Percentiles rank a stretch among this genome's conserved stretches.
These are phyloP conservation scores for Euthynnus affinis DNA, from an alignment of 2,797 vertebrate species.

Conservation along the genomic window DNA sequence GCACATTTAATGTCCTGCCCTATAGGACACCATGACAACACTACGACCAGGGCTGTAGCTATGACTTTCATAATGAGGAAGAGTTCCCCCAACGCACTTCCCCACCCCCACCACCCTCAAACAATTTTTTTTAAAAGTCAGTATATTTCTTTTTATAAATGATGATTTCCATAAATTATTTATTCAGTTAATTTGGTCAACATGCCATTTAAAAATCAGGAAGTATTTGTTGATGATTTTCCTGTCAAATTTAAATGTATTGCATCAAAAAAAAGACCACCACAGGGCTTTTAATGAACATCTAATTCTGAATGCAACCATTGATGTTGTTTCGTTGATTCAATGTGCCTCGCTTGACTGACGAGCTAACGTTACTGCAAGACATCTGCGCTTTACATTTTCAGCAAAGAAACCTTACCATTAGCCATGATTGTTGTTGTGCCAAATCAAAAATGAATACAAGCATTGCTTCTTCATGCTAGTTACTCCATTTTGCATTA, in stretches of 20 bases:
- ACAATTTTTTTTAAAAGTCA: neutral
- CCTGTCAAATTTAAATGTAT: neutral
- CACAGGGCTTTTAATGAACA: neutral
- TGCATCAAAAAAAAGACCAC: neutral
- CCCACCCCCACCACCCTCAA: neutral
- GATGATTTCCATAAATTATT: neutral
- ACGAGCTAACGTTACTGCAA: too few species aligned
- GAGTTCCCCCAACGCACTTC: too few species aligned
- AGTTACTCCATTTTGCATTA: too few species aligned
- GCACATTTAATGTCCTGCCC: slow-evolving; percentile 3
- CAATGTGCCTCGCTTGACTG: neutral
- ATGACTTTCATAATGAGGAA: neutral
- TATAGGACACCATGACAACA: neutral
- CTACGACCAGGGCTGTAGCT: neutral
- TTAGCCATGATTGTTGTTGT: neutral
- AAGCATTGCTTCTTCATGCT: too few species aligned
- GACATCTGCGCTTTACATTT: neutral
- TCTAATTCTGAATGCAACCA: too few species aligned
- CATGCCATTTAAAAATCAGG: neutral
- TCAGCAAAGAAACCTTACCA: neutral
- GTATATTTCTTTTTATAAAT: neutral
- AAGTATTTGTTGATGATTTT: too few species aligned
- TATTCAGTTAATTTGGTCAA: neutral
- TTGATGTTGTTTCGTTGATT: too few species aligned
- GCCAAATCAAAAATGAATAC: too few species aligned